A percentile compares a stretch with the other conserved stretches of the same genome.
Evolutionary conservation across 2,113 vertebrate genomes (phyloP).

Genomic region (Ranitomeya imitator): DNA sequence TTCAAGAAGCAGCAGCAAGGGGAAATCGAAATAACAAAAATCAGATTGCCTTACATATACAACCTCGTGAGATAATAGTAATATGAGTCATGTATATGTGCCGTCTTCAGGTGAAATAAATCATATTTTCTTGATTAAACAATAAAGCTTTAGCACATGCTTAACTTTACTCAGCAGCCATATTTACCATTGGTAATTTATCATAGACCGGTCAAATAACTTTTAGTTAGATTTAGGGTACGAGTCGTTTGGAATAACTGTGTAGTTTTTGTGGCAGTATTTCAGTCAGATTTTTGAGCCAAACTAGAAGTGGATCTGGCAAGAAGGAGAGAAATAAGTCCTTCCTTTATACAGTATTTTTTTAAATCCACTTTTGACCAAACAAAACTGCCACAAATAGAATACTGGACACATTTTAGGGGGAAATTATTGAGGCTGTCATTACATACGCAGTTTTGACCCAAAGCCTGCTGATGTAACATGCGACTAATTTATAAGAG

Average conservation of each 20-base stretch:
- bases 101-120: not conserved
- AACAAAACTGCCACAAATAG: too few species aligned
- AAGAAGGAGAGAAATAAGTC: too few species aligned
- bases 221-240: not conserved
- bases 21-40: constrained; percentile 12
- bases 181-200: not conserved
- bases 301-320: too few species aligned
- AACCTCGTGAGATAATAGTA: not conserved
- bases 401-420: too few species aligned
- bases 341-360: too few species aligned
- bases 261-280: too few species aligned
- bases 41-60: not conserved
- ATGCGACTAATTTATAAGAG: too few species aligned
- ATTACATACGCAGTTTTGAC: too few species aligned
- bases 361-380: too few species aligned
- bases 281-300: not conserved
- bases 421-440: too few species aligned
- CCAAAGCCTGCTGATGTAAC: too few species aligned
- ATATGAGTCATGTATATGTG: not conserved
- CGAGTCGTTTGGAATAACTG: too few species aligned
- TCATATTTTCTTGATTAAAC: not conserved
- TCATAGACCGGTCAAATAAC: not conserved
- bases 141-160: not conserved
- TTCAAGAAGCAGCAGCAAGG: not conserved
- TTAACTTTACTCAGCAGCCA: not conserved